These are phyloP conservation scores for Sigmodon hispidus DNA, from an alignment of 2,113 vertebrate genomes.

Conservation along the genomic window DNA sequence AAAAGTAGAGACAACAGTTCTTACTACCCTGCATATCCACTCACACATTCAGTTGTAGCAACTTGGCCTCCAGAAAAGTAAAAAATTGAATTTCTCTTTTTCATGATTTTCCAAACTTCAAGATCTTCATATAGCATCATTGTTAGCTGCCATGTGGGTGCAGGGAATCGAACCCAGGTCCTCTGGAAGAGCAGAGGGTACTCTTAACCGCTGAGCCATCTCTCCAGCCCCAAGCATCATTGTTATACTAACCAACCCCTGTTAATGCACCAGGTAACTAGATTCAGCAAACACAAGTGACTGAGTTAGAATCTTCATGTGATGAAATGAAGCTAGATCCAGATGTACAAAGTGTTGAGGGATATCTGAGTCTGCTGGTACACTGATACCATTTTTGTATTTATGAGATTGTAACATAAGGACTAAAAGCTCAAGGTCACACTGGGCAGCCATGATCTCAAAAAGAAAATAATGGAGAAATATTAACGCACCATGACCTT, in stretches of 20 bases:
- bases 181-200: too few relatives aligned
- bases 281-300: not conserved
- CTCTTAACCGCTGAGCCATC: too few relatives aligned
- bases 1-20: not conserved
- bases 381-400: not conserved
- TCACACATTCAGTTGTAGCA: not conserved
- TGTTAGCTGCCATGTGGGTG: too few relatives aligned
- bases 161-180: too few relatives aligned
- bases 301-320: not conserved
- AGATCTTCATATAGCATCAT: too few relatives aligned
- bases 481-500: not conserved
- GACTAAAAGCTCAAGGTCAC: not conserved
- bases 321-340: not conserved
- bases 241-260: not conserved
- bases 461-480: not conserved
- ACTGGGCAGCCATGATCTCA: not conserved
- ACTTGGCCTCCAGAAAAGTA: not conserved
- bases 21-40: not conserved
- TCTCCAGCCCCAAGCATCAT: not conserved
- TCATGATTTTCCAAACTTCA: not conserved
- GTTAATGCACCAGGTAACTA: not conserved
- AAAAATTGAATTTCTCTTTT: not conserved
- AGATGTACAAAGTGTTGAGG: not conserved
- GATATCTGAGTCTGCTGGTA: not conserved
- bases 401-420: not conserved